Conservation (phyloP, 2,888 invertebrate species). For the Embidobia sp. region DNA sequence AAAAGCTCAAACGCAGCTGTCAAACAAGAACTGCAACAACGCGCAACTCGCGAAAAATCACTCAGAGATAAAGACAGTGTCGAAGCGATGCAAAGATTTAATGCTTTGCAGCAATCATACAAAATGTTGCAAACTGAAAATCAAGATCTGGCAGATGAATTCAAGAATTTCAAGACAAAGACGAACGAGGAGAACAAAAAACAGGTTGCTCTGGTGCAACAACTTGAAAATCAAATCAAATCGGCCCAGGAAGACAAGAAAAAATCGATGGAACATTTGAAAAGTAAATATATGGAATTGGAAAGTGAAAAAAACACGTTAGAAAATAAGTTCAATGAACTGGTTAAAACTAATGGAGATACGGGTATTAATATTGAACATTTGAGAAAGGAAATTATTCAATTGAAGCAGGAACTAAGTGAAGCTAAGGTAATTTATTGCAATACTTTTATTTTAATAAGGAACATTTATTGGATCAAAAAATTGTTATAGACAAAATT, state of each 20-base stretch:
- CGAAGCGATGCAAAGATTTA: slow-evolving; percentile 76
- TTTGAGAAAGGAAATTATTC: slow-evolving; percentile 74
- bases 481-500: no score
- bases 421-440: slow-evolving; percentile 74
- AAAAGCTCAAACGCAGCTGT: slow-evolving; percentile 77
- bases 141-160: slow-evolving; percentile 76
- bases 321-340: slow-evolving; percentile 73
- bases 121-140: slow-evolving; percentile 76
- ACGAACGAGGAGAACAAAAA: slow-evolving; percentile 72
- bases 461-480: no score
- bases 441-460: no score
- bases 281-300: slow-evolving; percentile 74
- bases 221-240: slow-evolving; percentile 71
- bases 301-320: slow-evolving; percentile 72
- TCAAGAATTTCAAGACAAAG: slow-evolving; percentile 73
- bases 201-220: slow-evolving; percentile 70
- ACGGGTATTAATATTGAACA: slow-evolving; percentile 72
- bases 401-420: slow-evolving; percentile 74
- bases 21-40: slow-evolving; percentile 78
- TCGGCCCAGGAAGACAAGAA: slow-evolving; percentile 72
- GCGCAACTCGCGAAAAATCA: slow-evolving; percentile 76
- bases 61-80: slow-evolving; percentile 76
- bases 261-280: slow-evolving; percentile 74
- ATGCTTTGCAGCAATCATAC: slow-evolving; percentile 77
- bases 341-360: slow-evolving; percentile 69